These are phyloP conservation scores for Dysmachus trigonus DNA, from an alignment of 2,888 invertebrate species.

Conservation along the genomic window DNA sequence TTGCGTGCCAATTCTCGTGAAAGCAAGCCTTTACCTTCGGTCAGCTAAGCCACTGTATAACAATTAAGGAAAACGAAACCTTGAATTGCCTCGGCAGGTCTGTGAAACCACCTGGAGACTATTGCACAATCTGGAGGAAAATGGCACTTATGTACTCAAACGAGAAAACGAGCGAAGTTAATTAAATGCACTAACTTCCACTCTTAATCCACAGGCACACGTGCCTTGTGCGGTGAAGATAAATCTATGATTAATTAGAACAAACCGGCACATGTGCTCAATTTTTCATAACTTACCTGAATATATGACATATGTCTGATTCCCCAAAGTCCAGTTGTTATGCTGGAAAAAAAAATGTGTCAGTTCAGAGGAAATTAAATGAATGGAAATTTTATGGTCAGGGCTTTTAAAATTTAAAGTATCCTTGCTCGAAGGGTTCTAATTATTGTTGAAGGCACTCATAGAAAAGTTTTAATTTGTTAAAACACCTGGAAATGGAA, in stretches of 20 bases:
- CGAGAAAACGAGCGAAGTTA: background rate
- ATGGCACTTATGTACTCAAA: background rate
- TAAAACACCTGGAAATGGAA: background rate
- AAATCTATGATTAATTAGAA: background rate
- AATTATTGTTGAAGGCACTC: background rate
- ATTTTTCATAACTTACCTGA: background rate
- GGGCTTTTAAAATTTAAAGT: background rate
- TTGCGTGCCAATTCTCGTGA: conserved; percentile 11
- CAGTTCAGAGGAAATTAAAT: background rate
- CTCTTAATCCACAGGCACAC: background rate
- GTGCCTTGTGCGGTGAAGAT: background rate
- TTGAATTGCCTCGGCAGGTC: background rate
- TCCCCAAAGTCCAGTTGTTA: background rate
- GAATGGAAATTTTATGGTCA: background rate
- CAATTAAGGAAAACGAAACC: background rate
- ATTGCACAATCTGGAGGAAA: background rate
- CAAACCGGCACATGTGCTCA: background rate
- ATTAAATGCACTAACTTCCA: background rate
- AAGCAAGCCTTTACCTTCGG: background rate
- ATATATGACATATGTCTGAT: background rate
- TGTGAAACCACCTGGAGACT: background rate
- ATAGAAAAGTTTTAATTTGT: background rate
- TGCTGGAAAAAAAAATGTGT: background rate
- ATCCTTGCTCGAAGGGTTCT: background rate
- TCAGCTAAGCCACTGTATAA: background rate